Evolutionary conservation across 2,888 invertebrate genomes (phyloP), one percentile per base, ranked within the genome.

Genomic region (Tachystola acroxantha): DNA sequence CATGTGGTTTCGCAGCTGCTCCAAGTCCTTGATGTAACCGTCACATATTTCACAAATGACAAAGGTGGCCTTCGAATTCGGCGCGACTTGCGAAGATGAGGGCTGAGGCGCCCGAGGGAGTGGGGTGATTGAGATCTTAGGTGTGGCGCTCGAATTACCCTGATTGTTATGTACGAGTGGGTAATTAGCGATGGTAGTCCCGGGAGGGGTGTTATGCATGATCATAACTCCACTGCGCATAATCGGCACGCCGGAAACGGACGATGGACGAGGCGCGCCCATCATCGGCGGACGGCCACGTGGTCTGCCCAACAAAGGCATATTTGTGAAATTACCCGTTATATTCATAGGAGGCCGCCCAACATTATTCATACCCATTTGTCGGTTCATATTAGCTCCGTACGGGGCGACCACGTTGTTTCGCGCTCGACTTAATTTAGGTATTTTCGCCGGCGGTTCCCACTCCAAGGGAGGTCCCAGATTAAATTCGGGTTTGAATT

Each of bases 31-130:
- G 49, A 98, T 97, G 70, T 97, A 97, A 31, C 97, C 97, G 77
- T 98, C 97, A 84, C 98, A 98, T 56, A 98, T 97, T 89, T 98
- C 98, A 82, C 98, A 98, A 57, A 97, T 96, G 50, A 97, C 96
- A 84, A 96, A 96, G 35, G 95, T 93, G 47, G 93, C 93, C 75
- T 96, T 95, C n/a, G 78, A 75, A 54, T 77, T 81, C 39, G 70
- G 76, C 37, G 65, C 51, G 26, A 65, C 40, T 40, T 80, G 78
- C 2, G 82, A 81, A 26, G 81, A 81, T 3, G 79, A 79, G 0
- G 84, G 84, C 72, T 74, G 84, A 38, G 87, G 82, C 51, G 91
- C 91, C 45, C 95, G 90, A 54, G 96, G 96, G 62, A 96, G 88
- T 40, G 96, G 96, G 40, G 96, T 96, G 72, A 96, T 96, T 34